A percentile compares a stretch with the other conserved stretches of the same genome.
Conservation (phyloP, 2,888 invertebrate species). For the Euzetes globulus region DNA sequence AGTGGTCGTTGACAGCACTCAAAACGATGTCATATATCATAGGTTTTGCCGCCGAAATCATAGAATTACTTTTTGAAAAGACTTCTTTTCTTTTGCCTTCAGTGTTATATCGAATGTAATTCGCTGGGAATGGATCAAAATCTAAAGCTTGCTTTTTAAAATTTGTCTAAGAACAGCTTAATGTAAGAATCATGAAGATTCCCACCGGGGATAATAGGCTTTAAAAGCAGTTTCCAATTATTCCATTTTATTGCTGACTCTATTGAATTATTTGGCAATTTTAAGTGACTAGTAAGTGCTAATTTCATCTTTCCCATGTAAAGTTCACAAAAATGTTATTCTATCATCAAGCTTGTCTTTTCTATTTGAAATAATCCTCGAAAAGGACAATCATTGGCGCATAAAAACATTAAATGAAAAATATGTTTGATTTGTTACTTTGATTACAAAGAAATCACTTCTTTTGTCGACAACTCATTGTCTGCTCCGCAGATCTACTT, state of each 20-base stretch:
- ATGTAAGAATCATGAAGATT: neutral
- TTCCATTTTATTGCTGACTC: too few species aligned
- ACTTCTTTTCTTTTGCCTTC: neutral
- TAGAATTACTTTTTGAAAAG: neutral
- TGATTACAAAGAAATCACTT: neutral
- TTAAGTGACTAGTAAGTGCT: too few species aligned
- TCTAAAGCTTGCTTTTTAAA: neutral
- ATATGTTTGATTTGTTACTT: neutral
- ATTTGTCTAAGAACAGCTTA: neutral
- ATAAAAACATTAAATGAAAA: neutral
- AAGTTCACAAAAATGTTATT: too few species aligned
- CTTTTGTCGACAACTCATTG: neutral
- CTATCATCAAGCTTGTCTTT: too few species aligned
- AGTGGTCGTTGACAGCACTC: conserved; percentile 25
- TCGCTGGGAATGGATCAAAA: neutral
- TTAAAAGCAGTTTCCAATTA: too few species aligned
- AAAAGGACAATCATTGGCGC: too few species aligned
- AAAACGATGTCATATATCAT: conserved; percentile 9
- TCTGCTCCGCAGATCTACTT: neutral
- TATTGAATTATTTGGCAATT: too few species aligned
- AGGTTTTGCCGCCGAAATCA: neutral
- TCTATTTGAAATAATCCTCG: too few species aligned
- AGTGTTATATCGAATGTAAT: too few species aligned
- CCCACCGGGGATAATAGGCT: neutral
- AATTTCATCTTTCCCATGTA: too few species aligned